Evolutionary conservation across 2,113 vertebrate species (phyloP).

Genomic region (Sula dactylatra): DNA sequence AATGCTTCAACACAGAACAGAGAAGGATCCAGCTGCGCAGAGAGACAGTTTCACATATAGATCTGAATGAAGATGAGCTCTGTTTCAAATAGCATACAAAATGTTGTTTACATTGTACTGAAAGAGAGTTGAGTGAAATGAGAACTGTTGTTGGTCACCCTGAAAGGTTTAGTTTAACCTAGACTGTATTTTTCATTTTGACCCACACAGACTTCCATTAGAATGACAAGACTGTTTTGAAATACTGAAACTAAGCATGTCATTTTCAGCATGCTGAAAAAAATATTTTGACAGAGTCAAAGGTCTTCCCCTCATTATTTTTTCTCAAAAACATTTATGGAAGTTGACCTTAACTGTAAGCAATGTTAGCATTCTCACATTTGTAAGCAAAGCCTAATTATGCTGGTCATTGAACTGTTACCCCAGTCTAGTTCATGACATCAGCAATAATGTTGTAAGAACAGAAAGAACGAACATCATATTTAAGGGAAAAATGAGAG

Average conservation of each 20-base stretch:
- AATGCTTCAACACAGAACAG: background rate
- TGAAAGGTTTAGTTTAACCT: background rate
- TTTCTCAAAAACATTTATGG: background rate
- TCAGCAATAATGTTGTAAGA: background rate
- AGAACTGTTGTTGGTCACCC: background rate
- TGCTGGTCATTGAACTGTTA: background rate
- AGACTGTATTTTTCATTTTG: background rate
- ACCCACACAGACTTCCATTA: background rate
- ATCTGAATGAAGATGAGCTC: background rate
- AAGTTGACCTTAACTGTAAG: background rate
- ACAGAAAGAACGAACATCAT: background rate
- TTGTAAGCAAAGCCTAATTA: background rate
- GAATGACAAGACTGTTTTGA: background rate
- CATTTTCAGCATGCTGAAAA: background rate
- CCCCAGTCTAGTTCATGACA: background rate
- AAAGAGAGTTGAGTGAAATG: background rate
- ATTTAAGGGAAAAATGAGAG: background rate
- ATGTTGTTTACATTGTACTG: background rate
- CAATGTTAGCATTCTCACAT: background rate
- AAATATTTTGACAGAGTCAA: background rate
- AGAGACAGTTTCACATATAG: background rate
- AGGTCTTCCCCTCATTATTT: background rate
- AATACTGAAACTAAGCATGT: background rate
- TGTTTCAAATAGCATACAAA: background rate
- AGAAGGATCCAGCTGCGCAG: background rate